phyloP scores from a whole-genome alignment of 2,888 invertebrate species.

The Peribatodes rhomboidaria region DNA sequence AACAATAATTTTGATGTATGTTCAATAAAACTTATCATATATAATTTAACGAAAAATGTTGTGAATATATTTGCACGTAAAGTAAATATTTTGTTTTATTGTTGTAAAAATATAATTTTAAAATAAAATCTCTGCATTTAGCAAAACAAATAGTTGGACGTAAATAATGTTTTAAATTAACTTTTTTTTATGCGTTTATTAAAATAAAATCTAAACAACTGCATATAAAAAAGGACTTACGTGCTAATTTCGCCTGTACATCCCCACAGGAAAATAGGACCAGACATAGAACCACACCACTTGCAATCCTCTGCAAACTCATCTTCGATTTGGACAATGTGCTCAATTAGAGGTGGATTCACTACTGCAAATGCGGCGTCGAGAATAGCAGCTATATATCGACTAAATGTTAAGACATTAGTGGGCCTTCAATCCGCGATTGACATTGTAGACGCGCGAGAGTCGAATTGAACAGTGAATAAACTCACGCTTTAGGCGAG shows the following conservation, averaged over 20 bases:
- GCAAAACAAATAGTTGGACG: too few species aligned
- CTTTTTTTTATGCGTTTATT: too few species aligned
- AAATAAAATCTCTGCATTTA: too few species aligned
- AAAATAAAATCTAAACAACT: neutral
- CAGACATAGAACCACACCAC: conserved; percentile 56
- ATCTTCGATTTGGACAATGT: conserved; percentile 59
- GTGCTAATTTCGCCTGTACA: conserved; percentile 68
- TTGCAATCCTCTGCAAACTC: conserved; percentile 55
- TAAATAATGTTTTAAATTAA: too few species aligned
- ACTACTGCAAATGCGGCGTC: conserved; percentile 58
- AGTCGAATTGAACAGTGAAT: conserved; percentile 8
- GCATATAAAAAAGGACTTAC: conserved; percentile 60
- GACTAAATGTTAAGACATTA: conserved; percentile 65
- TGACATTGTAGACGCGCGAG: conserved; percentile 50
- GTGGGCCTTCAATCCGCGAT: conserved; percentile 60
- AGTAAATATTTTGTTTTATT: too few species aligned
- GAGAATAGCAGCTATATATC: conserved; percentile 71
- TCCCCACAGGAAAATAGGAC: conserved; percentile 52
- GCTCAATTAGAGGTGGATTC: conserved; percentile 59
- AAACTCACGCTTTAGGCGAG: neutral
- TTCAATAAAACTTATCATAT: too few species aligned
- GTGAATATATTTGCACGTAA: too few species aligned
- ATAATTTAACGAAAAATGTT: too few species aligned
- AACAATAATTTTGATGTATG: too few species aligned
- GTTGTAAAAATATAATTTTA: too few species aligned